Percentiles rank a stretch among this genome's conserved stretches.
Evolutionary conservation across 2,888 invertebrate species (phyloP).

Genomic region (Nemoura dubitans): DNA sequence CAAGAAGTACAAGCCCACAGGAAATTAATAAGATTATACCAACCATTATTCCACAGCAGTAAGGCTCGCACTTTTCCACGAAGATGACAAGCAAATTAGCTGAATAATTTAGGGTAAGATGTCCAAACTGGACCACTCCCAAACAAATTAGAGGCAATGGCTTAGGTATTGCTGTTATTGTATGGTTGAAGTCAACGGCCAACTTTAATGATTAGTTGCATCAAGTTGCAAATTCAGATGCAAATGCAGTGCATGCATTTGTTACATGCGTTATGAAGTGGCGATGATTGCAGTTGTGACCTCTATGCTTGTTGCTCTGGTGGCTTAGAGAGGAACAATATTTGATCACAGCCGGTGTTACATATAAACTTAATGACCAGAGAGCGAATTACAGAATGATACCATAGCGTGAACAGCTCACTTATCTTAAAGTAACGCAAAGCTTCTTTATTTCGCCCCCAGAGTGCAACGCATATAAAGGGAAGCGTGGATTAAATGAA

Average conservation of each 20-base stretch:
- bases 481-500: too few species aligned
- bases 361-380: too few species aligned
- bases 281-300: background rate
- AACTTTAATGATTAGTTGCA: conserved; percentile 12
- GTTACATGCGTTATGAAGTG: background rate
- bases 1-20: background rate
- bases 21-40: background rate
- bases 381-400: too few species aligned
- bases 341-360: background rate
- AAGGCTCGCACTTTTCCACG: background rate
- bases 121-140: too few species aligned
- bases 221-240: background rate
- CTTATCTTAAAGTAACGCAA: too few species aligned
- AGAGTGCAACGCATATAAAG: too few species aligned
- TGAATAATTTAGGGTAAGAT: background rate
- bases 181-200: too few species aligned
- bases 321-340: background rate
- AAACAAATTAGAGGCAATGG: too few species aligned
- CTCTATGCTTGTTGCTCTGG: background rate
- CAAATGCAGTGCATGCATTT: background rate
- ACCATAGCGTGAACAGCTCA: too few species aligned
- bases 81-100: background rate
- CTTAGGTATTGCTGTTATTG: background rate
- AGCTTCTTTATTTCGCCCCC: too few species aligned
- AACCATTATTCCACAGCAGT: background rate